phyloP scores from a whole-genome alignment of 2,113 vertebrate genomes.

The Nestor notabilis region DNA sequence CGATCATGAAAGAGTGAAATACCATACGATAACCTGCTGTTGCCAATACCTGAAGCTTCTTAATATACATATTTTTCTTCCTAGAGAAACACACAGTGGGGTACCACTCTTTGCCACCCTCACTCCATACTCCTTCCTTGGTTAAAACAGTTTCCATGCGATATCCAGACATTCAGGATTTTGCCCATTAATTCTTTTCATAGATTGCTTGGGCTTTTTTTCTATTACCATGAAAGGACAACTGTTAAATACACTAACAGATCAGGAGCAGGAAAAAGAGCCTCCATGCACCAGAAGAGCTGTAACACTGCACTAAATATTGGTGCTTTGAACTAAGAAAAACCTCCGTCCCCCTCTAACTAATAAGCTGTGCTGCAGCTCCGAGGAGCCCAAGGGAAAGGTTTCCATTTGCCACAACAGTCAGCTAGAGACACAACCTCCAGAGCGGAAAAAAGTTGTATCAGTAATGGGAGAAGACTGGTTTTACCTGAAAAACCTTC shows the following conservation, averaged over 20 bases:
- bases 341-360: not conserved
- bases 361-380: not conserved
- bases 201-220: not conserved
- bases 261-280: not conserved
- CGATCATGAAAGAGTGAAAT: not conserved
- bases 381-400: not conserved
- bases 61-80: not conserved
- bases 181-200: not conserved
- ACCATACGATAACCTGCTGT: not conserved
- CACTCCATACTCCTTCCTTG: not conserved
- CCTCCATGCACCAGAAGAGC: not conserved
- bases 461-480: not conserved
- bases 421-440: not conserved
- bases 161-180: not conserved
- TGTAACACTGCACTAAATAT: rapidly evolving
- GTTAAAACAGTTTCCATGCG: not conserved
- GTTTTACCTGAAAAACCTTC: constrained; percentile 55
- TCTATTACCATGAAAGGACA: not conserved
- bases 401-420: not conserved
- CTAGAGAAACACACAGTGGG: not conserved
- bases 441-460: not conserved
- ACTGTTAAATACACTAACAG: not conserved
- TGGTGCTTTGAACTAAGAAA: not conserved
- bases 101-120: not conserved
- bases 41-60: not conserved